Evolutionary conservation across 2,888 invertebrate species (phyloP).

Genomic region (Ormyrus nitidulus): DNA sequence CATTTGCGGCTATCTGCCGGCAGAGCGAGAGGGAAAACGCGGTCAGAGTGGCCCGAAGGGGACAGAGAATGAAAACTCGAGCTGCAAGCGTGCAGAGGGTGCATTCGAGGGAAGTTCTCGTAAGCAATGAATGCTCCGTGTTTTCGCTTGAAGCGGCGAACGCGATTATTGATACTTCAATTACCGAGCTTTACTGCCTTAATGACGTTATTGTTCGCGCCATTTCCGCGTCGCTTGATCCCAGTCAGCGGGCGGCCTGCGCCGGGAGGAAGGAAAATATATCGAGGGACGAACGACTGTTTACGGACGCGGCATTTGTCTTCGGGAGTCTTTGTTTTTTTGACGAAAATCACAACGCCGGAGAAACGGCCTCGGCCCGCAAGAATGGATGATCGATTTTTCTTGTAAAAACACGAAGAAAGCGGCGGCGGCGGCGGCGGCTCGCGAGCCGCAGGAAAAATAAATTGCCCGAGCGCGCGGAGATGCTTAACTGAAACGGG

Average conservation of each 20-base stretch:
- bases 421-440: too few relatives aligned
- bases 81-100: neutral
- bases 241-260: neutral
- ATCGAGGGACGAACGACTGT: neutral
- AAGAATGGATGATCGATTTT: too few relatives aligned
- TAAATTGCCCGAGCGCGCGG: neutral
- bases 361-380: neutral
- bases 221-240: constrained; percentile 32
- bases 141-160: constrained; percentile 4
- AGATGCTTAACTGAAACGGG: neutral
- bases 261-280: neutral
- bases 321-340: neutral
- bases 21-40: neutral
- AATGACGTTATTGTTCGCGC: constrained; percentile 64
- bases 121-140: neutral
- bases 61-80: neutral
- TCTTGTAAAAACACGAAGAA: too few relatives aligned
- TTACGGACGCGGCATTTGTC: constrained; percentile 9
- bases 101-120: constrained; percentile 8
- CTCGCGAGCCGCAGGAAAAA: neutral
- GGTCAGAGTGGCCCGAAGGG: constrained; percentile 1
- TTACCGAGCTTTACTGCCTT: constrained; percentile 58
- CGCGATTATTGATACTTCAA: constrained; percentile 58
- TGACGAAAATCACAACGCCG: neutral
- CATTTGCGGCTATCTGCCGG: constrained; percentile 42